Evolutionary conservation across 1,140 invertebrate genomes (phyloP).

Genomic region (Trachymyrmex septentrionalis): DNA sequence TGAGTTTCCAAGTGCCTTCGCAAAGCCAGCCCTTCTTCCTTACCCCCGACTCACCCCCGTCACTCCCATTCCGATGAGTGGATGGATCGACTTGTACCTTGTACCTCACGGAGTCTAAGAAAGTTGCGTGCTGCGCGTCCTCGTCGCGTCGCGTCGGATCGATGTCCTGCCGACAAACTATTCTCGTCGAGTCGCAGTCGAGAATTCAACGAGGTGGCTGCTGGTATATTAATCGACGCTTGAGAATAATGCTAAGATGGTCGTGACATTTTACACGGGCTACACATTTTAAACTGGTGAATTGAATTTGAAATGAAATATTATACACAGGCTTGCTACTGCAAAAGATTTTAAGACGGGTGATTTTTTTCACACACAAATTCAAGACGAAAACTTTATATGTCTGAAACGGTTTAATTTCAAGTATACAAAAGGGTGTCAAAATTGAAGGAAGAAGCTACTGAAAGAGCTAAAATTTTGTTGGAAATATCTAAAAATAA

Average conservation of each 20-base stretch:
- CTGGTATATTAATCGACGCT: slow-evolving; percentile 53
- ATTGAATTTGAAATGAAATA: background rate
- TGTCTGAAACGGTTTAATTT: too few species aligned
- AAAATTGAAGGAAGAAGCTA: too few species aligned
- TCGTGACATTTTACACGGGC: slow-evolving; percentile 11
- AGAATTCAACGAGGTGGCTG: slow-evolving; percentile 20
- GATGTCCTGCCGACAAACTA: slow-evolving; percentile 53
- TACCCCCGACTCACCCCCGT: background rate
- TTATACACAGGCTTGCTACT: background rate
- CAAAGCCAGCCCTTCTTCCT: background rate
- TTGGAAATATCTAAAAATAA: too few species aligned
- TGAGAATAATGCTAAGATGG: slow-evolving; percentile 29
- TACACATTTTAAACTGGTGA: background rate
- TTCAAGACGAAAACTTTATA: too few species aligned
- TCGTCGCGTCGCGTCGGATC: slow-evolving; percentile 40
- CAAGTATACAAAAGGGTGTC: too few species aligned
- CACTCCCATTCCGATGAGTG: slow-evolving; percentile 15
- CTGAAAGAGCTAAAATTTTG: too few species aligned
- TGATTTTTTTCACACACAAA: too few species aligned
- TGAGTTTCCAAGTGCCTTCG: slow-evolving; percentile 26
- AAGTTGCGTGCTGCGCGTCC: slow-evolving; percentile 54
- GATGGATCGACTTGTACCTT: slow-evolving; percentile 58
- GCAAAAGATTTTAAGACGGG: too few species aligned
- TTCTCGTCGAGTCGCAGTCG: slow-evolving; percentile 37
- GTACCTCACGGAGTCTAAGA: slow-evolving; percentile 50